Percentiles rank a stretch among this genome's conserved stretches.
phyloP scores from a whole-genome alignment of 2,888 invertebrate genomes.

The Adelphocoris suturalis region DNA sequence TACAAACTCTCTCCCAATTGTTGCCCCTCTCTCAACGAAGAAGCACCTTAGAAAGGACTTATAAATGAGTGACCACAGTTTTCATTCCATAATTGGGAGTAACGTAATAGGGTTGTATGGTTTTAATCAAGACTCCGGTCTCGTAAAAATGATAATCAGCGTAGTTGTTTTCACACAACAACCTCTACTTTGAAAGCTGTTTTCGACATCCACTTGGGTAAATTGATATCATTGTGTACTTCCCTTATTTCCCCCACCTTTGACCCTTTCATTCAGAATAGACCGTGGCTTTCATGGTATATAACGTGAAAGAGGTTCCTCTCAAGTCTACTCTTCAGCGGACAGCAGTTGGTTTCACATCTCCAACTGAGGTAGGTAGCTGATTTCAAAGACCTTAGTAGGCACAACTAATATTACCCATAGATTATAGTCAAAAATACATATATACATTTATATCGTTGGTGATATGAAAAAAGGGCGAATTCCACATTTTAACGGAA shows the following conservation, averaged over 20 bases:
- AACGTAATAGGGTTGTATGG: slow-evolving; percentile 67
- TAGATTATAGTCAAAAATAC: too few species aligned
- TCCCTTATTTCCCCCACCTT: slow-evolving; percentile 41
- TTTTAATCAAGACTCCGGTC: slow-evolving; percentile 61
- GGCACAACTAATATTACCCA: too few species aligned
- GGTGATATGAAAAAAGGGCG: too few species aligned
- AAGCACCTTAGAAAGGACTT: slow-evolving; percentile 14
- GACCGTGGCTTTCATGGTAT: slow-evolving; percentile 17
- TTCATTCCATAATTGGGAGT: slow-evolving; percentile 64
- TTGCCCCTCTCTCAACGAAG: neutral
- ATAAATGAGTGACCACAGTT: slow-evolving; percentile 57
- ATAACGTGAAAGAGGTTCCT: neutral
- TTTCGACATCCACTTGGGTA: slow-evolving; percentile 71
- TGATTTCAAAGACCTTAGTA: too few species aligned
- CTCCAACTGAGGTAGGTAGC: slow-evolving; percentile 16
- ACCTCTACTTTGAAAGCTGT: slow-evolving; percentile 24
- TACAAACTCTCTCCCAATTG: neutral
- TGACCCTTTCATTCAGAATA: slow-evolving; percentile 18
- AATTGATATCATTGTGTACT: slow-evolving; percentile 73
- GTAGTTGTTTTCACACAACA: slow-evolving; percentile 55
- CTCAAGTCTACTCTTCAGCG: neutral
- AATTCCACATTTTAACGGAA: too few species aligned
- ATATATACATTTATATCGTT: too few species aligned
- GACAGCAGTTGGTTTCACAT: slow-evolving; percentile 22
- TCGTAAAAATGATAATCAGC: slow-evolving; percentile 56